phyloP scores from a whole-genome alignment of 1,140 invertebrate species.

The Pseudachorutes palmiensis region DNA sequence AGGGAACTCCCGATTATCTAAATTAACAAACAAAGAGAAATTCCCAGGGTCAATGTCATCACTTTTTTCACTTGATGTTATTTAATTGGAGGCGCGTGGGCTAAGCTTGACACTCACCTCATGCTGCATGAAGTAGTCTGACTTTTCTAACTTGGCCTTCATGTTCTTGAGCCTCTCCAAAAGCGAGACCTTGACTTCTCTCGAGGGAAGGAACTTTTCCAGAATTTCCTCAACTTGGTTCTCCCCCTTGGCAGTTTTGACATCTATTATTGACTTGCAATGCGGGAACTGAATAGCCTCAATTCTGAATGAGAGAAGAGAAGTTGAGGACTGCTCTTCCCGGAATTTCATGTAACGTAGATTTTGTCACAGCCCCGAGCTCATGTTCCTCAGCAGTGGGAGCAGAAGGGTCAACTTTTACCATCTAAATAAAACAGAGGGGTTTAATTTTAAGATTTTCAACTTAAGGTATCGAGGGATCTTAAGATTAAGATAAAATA shows the following conservation, averaged over 20 bases:
- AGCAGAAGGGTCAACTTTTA: slow-evolving; percentile 77
- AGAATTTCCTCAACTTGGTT: neutral
- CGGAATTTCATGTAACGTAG: slow-evolving; percentile 91
- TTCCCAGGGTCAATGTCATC: no score
- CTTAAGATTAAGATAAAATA: slow-evolving; percentile 34
- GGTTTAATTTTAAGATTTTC: neutral
- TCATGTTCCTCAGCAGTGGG: slow-evolving; percentile 74
- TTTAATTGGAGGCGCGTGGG: no score
- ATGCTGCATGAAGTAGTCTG: slow-evolving; percentile 76
- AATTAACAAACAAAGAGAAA: slow-evolving; percentile 42
- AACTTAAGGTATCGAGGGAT: neutral
- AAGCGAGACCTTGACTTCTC: neutral
- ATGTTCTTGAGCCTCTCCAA: slow-evolving; percentile 57
- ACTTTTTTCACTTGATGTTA: no score
- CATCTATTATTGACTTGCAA: slow-evolving; percentile 20
- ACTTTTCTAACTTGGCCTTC: slow-evolving; percentile 67
- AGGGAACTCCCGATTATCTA: slow-evolving; percentile 83
- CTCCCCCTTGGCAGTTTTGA: slow-evolving; percentile 9
- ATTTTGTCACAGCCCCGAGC: slow-evolving; percentile 74
- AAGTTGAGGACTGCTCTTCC: slow-evolving; percentile 85
- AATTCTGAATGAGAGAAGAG: slow-evolving; percentile 85
- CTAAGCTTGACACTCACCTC: slow-evolving; percentile 60
- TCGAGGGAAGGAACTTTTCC: neutral
- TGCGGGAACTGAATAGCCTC: slow-evolving; percentile 77
- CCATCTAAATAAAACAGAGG: slow-evolving; percentile 60